These are phyloP conservation scores for Endomychus coccineus DNA, from an alignment of 2,888 invertebrate genomes.

Conservation along the genomic window DNA sequence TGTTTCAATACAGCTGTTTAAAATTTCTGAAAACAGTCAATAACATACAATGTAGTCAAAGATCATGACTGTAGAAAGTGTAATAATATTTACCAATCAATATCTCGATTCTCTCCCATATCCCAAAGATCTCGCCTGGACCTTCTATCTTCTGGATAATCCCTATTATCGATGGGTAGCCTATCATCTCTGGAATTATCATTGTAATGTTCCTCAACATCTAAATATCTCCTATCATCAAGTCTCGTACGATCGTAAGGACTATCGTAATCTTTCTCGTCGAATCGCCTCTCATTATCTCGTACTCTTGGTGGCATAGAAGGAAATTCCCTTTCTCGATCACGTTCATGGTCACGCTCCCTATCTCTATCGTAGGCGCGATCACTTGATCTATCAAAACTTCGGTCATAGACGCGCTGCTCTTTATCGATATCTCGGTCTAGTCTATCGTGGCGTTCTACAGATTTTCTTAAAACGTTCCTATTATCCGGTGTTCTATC, in stretches of 20 bases:
- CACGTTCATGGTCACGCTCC: constrained; percentile 30
- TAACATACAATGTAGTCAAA: no score
- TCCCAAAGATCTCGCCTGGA: constrained; percentile 38
- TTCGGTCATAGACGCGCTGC: constrained; percentile 26
- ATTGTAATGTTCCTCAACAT: constrained; percentile 38
- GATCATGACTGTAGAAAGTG: no score
- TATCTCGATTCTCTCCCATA: constrained; percentile 33
- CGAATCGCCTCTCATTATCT: constrained; percentile 34
- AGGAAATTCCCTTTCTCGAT: constrained; percentile 34
- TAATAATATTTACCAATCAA: constrained; percentile 27
- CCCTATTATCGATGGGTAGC: constrained; percentile 28
- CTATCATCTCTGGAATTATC: constrained; percentile 36
- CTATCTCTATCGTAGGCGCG: constrained; percentile 36
- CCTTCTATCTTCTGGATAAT: constrained; percentile 38
- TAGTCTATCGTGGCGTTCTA: constrained; percentile 30
- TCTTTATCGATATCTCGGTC: constrained; percentile 28
- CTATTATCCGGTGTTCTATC: constrained; percentile 43
- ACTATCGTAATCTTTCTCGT: constrained; percentile 41
- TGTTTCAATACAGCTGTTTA: no score
- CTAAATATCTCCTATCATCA: constrained; percentile 42
- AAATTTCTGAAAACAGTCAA: no score
- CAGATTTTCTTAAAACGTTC: constrained; percentile 25
- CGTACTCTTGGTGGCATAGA: constrained; percentile 30
- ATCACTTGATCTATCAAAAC: constrained; percentile 32
- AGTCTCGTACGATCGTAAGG: constrained; percentile 44